phyloP scores from a whole-genome alignment of 1,140 invertebrate species.

The Brachionus rotundiformis region DNA sequence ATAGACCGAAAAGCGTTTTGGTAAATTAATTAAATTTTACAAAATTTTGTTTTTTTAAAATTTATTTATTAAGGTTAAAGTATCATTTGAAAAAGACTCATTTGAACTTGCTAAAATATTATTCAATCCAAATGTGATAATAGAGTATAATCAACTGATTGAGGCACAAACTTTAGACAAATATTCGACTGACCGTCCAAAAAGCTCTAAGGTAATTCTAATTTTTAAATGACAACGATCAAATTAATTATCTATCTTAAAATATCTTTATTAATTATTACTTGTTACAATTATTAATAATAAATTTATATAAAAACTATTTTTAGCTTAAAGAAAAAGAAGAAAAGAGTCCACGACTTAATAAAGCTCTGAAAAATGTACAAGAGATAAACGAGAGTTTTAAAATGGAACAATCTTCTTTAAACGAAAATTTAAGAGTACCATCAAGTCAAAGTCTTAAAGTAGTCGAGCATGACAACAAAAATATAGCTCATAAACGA shows the following conservation, averaged over 20 bases:
- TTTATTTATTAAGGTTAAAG: neutral
- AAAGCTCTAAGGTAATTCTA: constrained; percentile 19
- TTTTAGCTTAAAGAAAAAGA: constrained; percentile 3
- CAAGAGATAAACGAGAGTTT: neutral
- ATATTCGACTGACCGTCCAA: neutral
- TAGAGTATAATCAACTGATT: constrained; percentile 25
- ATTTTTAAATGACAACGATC: too few species aligned
- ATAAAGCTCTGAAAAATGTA: constrained; percentile 14
- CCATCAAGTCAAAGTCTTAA: constrained; percentile 7
- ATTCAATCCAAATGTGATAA: constrained; percentile 32
- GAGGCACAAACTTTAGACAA: neutral
- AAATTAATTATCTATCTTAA: too few species aligned
- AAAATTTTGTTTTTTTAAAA: neutral
- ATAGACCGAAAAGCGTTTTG: constrained; percentile 39
- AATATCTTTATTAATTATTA: too few species aligned
- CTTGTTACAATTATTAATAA: too few species aligned
- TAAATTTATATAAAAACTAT: too few species aligned
- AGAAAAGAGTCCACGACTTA: neutral
- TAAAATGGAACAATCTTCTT: constrained; percentile 20
- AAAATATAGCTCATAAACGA: neutral
- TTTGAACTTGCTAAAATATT: constrained; percentile 29
- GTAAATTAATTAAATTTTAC: neutral
- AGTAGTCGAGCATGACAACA: neutral
- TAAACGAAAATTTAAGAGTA: constrained; percentile 12
- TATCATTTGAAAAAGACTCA: constrained; percentile 14